Conservation (phyloP, 2,113 vertebrate genomes). For the Ceuthmochares aereus region DNA sequence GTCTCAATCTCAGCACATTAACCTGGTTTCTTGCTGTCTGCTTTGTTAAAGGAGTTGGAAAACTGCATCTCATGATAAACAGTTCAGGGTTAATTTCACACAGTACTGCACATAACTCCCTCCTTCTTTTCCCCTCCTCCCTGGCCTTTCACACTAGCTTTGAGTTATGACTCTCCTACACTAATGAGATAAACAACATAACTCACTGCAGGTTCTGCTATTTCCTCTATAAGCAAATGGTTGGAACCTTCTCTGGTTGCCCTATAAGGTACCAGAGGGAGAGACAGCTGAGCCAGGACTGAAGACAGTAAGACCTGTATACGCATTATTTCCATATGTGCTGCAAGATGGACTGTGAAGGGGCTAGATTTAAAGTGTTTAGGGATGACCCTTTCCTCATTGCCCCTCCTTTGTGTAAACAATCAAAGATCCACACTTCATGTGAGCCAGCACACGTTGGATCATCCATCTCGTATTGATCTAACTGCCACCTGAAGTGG, state of each 20-base stretch:
- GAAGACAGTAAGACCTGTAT: background rate
- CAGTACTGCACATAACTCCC: constrained; percentile 63
- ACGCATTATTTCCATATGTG: background rate
- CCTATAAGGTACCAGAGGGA: constrained; percentile 65
- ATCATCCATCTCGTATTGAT: background rate
- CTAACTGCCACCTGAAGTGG: background rate
- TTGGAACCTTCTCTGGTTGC: constrained; percentile 59
- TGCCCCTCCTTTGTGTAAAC: background rate
- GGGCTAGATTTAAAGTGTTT: background rate
- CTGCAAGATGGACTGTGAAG: background rate
- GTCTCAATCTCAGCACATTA: background rate
- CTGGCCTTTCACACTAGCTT: constrained; percentile 32
- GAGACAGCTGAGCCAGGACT: background rate
- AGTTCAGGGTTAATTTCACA: constrained; percentile 75
- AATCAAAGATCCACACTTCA: background rate
- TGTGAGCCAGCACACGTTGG: background rate
- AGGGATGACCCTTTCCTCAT: background rate
- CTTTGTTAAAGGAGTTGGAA: constrained; percentile 47
- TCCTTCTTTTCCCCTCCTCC: constrained; percentile 13
- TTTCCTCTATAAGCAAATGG: constrained; percentile 70
- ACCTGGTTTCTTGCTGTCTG: constrained; percentile 2
- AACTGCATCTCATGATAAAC: constrained; percentile 39
- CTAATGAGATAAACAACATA: constrained; percentile 83
- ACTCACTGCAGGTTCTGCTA: constrained; percentile 71
- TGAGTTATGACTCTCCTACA: constrained; percentile 78